Conservation (phyloP, 2,888 invertebrate species). For the Hydraecia micacea region DNA sequence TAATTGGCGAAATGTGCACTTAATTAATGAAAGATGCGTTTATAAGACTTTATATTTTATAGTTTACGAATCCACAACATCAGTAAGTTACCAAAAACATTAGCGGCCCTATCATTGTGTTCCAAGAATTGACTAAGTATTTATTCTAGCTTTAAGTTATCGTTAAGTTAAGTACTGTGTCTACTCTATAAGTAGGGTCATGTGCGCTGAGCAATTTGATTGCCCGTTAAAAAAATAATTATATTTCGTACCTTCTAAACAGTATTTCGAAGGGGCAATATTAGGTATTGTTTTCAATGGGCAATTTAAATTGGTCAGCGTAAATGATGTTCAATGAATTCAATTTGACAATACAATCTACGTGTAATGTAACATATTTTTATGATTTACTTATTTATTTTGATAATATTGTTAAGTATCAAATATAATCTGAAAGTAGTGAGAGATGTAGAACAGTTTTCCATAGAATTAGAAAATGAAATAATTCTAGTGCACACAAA, state of each 20-base stretch:
- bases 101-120: conserved; percentile 73
- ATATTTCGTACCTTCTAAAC: conserved; percentile 4
- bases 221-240: not conserved
- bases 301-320: conserved; percentile 19
- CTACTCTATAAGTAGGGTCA: not conserved
- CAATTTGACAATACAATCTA: conserved; percentile 59
- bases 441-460: conserved; percentile 12
- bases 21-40: not conserved
- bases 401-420: conserved; percentile 13
- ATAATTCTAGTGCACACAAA: conserved; percentile 36
- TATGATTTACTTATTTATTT: conserved; percentile 40
- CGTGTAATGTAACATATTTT: conserved; percentile 50
- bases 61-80: conserved; percentile 36
- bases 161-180: conserved; percentile 32
- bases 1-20: not conserved
- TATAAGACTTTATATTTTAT: not conserved
- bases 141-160: conserved; percentile 82
- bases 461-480: conserved; percentile 28
- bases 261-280: conserved; percentile 9
- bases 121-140: conserved; percentile 81
- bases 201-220: conserved; percentile 10
- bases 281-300: conserved; percentile 10
- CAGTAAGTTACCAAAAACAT: conserved; percentile 76
- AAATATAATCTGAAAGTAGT: conserved; percentile 9
- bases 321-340: conserved; percentile 4